phyloP scores from a whole-genome alignment of 2,797 vertebrate genomes.

The Darevskia mixta region DNA sequence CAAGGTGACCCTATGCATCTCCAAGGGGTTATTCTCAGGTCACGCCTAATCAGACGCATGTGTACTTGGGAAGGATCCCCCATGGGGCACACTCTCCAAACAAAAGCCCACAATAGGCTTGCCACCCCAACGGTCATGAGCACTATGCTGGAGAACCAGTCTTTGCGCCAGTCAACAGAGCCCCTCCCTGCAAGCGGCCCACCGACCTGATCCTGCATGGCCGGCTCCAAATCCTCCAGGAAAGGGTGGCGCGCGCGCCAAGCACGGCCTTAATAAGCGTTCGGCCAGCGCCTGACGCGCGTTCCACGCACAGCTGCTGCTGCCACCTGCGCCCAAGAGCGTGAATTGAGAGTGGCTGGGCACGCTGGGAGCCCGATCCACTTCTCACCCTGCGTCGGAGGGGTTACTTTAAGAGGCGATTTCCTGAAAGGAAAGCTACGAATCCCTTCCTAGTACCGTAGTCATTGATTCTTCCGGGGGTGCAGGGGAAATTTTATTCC shows the following conservation, averaged over 20 bases:
- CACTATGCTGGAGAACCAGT: background rate
- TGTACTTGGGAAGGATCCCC: background rate
- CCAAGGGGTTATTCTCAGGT: no score
- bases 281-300: rapidly evolving
- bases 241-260: rapidly evolving
- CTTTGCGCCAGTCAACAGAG: no score
- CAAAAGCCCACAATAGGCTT: background rate
- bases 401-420: background rate
- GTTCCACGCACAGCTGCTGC: rapidly evolving
- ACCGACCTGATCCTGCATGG: background rate
- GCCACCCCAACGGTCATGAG: background rate
- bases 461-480: no score
- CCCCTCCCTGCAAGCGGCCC: no score
- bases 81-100: background rate
- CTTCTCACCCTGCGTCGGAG: background rate
- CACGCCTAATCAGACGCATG: background rate
- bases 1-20: no score
- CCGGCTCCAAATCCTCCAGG: background rate
- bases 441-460: no score
- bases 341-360: rapidly evolving
- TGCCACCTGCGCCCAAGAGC: rapidly evolving
- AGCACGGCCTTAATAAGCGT: background rate
- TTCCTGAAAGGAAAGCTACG: background rate
- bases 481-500: no score
- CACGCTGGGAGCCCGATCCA: background rate